phyloP scores from a whole-genome alignment of 2,888 invertebrate genomes.

The Eucriotettix oculatus region DNA sequence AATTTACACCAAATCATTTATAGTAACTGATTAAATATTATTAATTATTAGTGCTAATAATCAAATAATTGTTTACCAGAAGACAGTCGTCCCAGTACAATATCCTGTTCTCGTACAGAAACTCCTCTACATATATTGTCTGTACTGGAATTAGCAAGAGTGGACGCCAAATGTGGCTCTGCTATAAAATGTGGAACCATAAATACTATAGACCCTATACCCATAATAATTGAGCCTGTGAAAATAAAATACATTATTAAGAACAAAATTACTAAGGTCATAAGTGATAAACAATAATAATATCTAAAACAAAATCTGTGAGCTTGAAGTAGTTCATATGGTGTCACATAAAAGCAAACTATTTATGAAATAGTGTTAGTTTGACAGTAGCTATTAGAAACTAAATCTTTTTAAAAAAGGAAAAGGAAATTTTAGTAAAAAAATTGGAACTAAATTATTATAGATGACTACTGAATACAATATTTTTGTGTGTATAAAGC shows the following conservation, averaged over 20 bases:
- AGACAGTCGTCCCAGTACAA: constrained; percentile 37
- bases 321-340: too few relatives aligned
- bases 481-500: constrained; percentile 14
- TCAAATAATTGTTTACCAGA: constrained; percentile 12
- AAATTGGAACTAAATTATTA: too few relatives aligned
- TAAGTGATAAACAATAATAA: too few relatives aligned
- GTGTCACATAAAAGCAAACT: too few relatives aligned
- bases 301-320: too few relatives aligned
- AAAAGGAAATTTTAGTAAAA: too few relatives aligned
- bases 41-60: neutral
- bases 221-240: constrained; percentile 77
- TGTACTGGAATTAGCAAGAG: constrained; percentile 46
- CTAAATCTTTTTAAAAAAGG: too few relatives aligned
- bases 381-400: too few relatives aligned
- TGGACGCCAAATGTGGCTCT: constrained; percentile 54
- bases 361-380: too few relatives aligned
- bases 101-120: constrained; percentile 53
- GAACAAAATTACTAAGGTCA: neutral
- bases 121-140: constrained; percentile 69
- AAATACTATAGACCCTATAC: constrained; percentile 80
- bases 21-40: neutral
- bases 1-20: too few relatives aligned
- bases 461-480: too few relatives aligned
- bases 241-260: constrained; percentile 2
- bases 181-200: constrained; percentile 85